Evolutionary conservation across 2,797 vertebrate genomes (phyloP), one percentile per base, ranked within the genome.

Genomic region (Luscinia luscinia): DNA sequence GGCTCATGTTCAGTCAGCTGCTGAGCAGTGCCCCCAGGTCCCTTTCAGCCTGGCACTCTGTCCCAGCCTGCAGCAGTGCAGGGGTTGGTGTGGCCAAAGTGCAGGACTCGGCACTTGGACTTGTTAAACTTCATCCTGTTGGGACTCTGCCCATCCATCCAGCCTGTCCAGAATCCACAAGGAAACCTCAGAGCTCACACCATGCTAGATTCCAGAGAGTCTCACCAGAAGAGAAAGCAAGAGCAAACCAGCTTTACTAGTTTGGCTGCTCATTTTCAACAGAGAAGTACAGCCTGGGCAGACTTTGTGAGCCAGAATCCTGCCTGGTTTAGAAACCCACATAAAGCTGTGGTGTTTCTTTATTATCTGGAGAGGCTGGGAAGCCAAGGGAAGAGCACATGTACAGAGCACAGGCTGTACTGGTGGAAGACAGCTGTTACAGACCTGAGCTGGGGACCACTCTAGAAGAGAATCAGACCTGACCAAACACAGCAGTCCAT

Each of bases 241-340:
- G 27, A 78, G 40, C 38, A 89, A 95, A 89, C 73, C 66, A 78
- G 51, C 77, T 88, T 68, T 90, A 79, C 88, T 36, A n/a, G 69
- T 66, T 32, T 26, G 43, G 49, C 46, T 75, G 52, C 58, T 78
- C 17, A 0, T 83, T 86, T 51, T 48, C 62, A 52, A 20, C 63
- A 64, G 43, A 41, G 27, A 63, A 40, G 36, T 15, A 21, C 41
- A 92, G 87, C 40, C 81, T 1, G 1, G 72, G 28, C 15, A 66
- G 15, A 68, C 70, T 73, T 43, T 19, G 13, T 0, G 0, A 73
- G 40, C 48, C 54, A 54, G n/a, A 75, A 74, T 20, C 51, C 49
- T 57, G 13, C 6, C 10, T 54, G 45, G 17, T 86, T 58, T 11
- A 69, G 59, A 82, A 75, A 73, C 40, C 28, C 20, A n/a, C 14